Evolutionary conservation across 2,113 vertebrate species (phyloP).

Genomic region (Ictalurus punctatus): DNA sequence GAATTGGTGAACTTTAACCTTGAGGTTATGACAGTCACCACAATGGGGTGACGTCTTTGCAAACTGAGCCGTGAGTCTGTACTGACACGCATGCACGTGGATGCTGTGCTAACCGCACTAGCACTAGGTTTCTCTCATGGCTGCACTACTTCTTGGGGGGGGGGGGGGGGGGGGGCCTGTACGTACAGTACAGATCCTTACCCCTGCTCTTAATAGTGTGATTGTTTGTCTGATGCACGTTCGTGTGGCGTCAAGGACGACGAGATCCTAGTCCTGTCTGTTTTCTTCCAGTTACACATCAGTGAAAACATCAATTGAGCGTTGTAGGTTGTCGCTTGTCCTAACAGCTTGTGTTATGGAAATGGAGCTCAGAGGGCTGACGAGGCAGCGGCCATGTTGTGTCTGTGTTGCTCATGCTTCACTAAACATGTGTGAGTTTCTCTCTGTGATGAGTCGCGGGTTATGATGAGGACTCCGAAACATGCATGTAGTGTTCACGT

Average conservation of each 20-base stretch:
- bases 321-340: neutral
- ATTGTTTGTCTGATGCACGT: neutral
- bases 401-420: neutral
- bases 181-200: neutral
- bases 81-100: constrained; percentile 64
- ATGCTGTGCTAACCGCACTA: constrained; percentile 15
- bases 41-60: too few species aligned
- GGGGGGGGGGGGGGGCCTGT: neutral
- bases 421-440: neutral
- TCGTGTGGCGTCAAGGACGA: neutral
- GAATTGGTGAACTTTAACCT: constrained; percentile 24
- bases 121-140: neutral
- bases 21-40: neutral
- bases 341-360: neutral
- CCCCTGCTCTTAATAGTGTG: neutral
- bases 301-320: neutral
- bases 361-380: neutral
- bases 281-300: neutral
- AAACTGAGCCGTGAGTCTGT: neutral
- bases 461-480: neutral
- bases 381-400: neutral
- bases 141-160: neutral
- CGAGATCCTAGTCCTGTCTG: too few species aligned
- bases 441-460: neutral
- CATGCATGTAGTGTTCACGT: neutral